A percentile compares a stretch with the other conserved stretches of the same genome.
These are phyloP conservation scores for Sprattus sprattus DNA, from an alignment of 2,113 vertebrate genomes.

Conservation along the genomic window DNA sequence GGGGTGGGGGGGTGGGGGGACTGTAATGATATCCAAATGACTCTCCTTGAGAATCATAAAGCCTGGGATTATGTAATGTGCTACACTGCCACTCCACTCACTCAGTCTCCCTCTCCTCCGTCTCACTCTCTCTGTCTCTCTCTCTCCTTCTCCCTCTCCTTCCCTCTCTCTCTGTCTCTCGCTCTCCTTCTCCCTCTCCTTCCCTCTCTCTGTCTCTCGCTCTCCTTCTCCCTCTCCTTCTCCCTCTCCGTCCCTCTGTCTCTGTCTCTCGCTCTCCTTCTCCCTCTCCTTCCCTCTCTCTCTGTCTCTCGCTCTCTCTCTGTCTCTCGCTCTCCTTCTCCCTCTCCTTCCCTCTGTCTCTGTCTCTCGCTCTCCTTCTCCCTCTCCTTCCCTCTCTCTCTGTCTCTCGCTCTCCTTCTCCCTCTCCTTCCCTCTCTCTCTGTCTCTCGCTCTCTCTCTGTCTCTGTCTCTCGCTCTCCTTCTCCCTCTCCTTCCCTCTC, in stretches of 20 bases:
- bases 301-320: too few species aligned
- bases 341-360: conserved; percentile 36
- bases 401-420: not conserved
- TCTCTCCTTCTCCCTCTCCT: conserved; percentile 22
- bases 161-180: too few species aligned
- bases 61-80: conserved; percentile 46
- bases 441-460: too few species aligned
- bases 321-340: not conserved
- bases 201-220: conserved; percentile 35
- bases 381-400: conserved; percentile 34
- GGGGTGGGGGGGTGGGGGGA: not conserved
- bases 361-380: conserved; percentile 39
- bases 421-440: conserved; percentile 31
- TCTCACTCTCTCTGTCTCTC: not conserved
- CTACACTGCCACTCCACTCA: conserved; percentile 11
- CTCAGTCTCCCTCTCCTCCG: not conserved
- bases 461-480: not conserved
- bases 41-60: conserved; percentile 50
- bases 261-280: not conserved
- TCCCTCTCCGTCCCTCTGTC: conserved; percentile 38
- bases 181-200: conserved; percentile 29
- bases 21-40: conserved; percentile 52
- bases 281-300: conserved; percentile 34
- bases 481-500: conserved; percentile 30
- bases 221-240: conserved; percentile 25